Conservation (phyloP, 2,888 invertebrate species). For the Melanargia galathea region DNA sequence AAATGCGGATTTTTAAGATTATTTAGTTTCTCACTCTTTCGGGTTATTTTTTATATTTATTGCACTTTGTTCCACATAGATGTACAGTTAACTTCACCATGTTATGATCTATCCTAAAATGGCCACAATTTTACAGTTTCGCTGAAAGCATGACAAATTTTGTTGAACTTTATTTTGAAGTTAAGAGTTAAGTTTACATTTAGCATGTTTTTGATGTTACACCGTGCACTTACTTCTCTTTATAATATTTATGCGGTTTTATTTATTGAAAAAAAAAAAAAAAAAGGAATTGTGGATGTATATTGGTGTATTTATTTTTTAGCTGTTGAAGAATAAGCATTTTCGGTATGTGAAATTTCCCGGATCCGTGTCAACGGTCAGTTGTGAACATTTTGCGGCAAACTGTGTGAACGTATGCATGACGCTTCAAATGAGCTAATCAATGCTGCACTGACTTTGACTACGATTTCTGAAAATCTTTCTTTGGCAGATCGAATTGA, state of each 20-base stretch:
- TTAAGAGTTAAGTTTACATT: constrained; percentile 15
- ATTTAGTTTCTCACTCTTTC: neutral
- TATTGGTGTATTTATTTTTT: constrained; percentile 81
- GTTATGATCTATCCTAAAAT: neutral
- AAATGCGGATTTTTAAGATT: neutral
- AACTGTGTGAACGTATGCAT: constrained; percentile 71
- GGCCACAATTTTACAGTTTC: neutral
- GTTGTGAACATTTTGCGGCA: constrained; percentile 70
- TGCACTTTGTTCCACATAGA: neutral
- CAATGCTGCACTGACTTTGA: constrained; percentile 36
- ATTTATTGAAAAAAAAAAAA: constrained; percentile 42
- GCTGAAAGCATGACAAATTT: constrained; percentile 29
- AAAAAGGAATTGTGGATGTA: constrained; percentile 66
- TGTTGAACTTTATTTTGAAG: constrained; percentile 10
- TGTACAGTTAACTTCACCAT: neutral
- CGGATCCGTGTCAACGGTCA: constrained; percentile 79
- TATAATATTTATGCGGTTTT: constrained; percentile 29
- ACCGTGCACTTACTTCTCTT: constrained; percentile 3
- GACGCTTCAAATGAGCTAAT: constrained; percentile 54
- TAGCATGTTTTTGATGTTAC: constrained; percentile 21
- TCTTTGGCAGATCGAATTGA: no score
- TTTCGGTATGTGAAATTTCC: constrained; percentile 83
- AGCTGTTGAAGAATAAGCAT: constrained; percentile 81
- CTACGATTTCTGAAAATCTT: neutral
- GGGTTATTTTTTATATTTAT: neutral